These are phyloP conservation scores for Drosophila saltans DNA, from an alignment of 1,140 invertebrate genomes.

Conservation along the genomic window DNA sequence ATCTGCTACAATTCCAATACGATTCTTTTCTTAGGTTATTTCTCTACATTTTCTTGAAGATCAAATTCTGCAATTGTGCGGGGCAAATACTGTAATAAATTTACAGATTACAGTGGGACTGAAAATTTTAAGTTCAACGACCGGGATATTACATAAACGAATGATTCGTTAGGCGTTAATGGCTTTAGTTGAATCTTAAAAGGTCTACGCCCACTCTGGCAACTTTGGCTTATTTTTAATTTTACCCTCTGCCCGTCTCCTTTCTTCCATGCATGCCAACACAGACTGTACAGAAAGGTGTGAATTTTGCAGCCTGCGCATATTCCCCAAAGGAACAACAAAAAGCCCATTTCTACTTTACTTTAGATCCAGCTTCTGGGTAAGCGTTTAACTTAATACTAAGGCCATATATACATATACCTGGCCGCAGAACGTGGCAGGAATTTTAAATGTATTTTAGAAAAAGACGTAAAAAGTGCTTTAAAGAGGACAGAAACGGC, in stretches of 20 bases:
- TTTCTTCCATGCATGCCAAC: background rate
- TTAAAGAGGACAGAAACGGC: constrained; percentile 48
- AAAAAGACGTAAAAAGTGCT: constrained; percentile 27
- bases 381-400: constrained; percentile 69
- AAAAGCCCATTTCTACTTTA: constrained; percentile 7
- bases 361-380: constrained; percentile 25
- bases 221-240: background rate
- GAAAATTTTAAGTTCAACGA: constrained; percentile 45
- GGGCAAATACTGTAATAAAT: constrained; percentile 55
- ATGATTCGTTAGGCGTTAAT: constrained; percentile 59
- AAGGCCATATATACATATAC: constrained; percentile 53
- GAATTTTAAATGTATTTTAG: constrained; percentile 70
- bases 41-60: constrained; percentile 20
- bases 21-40: constrained; percentile 27
- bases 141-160: constrained; percentile 52
- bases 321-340: constrained; percentile 61
- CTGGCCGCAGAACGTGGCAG: constrained; percentile 60
- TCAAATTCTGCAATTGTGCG: constrained; percentile 39
- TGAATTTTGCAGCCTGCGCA: constrained; percentile 66
- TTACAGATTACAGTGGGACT: constrained; percentile 66
- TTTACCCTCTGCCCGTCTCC: background rate
- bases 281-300: constrained; percentile 59
- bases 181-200: constrained; percentile 34
- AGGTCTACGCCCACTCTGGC: constrained; percentile 52
- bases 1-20: constrained; percentile 1